Base-by-base conservation (phyloP, 2,888 invertebrate species). In the Caenorhabditis japonica region DNA sequence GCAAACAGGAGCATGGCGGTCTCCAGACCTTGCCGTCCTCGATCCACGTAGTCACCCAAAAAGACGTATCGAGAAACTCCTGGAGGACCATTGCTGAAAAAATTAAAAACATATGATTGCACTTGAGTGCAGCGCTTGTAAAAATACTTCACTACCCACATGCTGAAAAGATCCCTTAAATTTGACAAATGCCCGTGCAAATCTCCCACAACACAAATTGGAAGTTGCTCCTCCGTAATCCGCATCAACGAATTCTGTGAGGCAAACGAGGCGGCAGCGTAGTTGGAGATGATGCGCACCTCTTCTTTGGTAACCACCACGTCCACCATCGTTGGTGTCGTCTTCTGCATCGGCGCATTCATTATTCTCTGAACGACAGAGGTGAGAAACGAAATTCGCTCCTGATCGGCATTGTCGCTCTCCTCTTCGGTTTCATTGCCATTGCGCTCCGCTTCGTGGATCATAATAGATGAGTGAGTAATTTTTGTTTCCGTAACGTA, bases 121-220 rank as follows among this genome's bases (percentile, higher is more conserved):
- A 21, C 56, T 39, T 19, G 78, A 78, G 15, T 70, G 46, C 8
- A 76, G n/a, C n/a, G n/a, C n/a, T n/a, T n/a, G n/a, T n/a, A n/a
- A n/a, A n/a, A n/a, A n/a, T n/a, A n/a, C n/a, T n/a, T n/a, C n/a
- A n/a, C n/a, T n/a, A 80, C 46, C n/a, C 61, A 72, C 66, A 75
- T 66, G 1, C 53, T 23, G 38, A 84, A 75, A 33, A 84, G 77
- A 2, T 60, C 56, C 0, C 84, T 71, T 12, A 84, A 66, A 51
- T 84, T 84, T 1, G 73, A 71, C 36, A 84, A 82, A 59, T 84
- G 84, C 2, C 84, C 84, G 49, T 84, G 84, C 4, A 84, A 61
- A 58, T 84, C 84, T 12, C 84, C 84, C 41, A 79, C 71, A 8
- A 84, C 72, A 39, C 75, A 53, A 13, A 83, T 56, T 13, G 84